Percentiles rank a stretch among this genome's conserved stretches.
Evolutionary conservation across 2,797 vertebrate genomes (phyloP).

Genomic region (Lagorchestes hirsutus): DNA sequence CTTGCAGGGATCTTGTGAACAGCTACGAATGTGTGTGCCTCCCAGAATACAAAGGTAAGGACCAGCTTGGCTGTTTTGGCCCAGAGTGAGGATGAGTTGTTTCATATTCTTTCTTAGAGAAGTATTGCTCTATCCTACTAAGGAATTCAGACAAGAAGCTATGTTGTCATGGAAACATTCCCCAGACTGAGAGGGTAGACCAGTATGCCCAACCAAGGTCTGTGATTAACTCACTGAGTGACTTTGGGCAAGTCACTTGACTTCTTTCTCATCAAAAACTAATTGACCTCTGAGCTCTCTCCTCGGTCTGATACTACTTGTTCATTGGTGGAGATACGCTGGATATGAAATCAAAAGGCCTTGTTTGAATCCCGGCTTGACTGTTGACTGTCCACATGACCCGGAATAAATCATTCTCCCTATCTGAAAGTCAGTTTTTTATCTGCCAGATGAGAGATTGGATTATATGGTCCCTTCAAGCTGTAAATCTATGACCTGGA

Average conservation of each 20-base stretch:
- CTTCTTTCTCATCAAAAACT: not conserved
- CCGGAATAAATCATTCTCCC: not conserved
- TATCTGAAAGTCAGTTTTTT: not conserved
- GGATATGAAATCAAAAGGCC: not conserved
- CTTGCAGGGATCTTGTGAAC: conserved; percentile 95
- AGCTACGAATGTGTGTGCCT: conserved; percentile 94
- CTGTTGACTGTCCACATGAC: not conserved
- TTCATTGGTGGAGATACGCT: not conserved
- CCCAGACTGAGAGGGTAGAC: not conserved
- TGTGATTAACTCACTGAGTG: not conserved
- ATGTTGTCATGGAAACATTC: not conserved
- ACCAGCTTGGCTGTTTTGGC: not conserved
- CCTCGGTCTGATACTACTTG: not conserved
- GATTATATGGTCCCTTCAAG: not conserved
- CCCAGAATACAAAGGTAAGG: conserved; percentile 94
- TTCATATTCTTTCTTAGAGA: not conserved
- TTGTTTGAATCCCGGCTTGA: not conserved
- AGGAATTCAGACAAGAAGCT: not conserved
- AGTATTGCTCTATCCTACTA: not conserved
- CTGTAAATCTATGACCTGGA: not conserved
- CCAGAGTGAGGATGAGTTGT: not conserved
- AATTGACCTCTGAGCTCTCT: not conserved
- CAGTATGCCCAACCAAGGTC: not conserved
- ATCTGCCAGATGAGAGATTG: not conserved
- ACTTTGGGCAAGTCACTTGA: not conserved